These are phyloP conservation scores for Talpa occidentalis DNA, from an alignment of 2,113 vertebrate species.

Conservation along the genomic window DNA sequence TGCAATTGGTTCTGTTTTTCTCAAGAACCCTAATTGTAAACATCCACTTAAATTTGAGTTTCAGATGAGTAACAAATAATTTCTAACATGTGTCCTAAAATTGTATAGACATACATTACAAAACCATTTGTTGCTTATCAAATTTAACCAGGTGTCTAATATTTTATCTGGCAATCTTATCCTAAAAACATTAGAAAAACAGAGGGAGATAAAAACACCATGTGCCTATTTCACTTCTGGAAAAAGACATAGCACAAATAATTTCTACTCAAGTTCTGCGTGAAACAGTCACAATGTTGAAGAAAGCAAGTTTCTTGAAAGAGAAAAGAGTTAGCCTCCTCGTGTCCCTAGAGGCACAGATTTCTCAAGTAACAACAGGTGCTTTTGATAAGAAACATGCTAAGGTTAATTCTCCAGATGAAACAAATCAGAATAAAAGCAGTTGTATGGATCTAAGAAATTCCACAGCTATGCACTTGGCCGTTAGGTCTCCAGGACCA, in stretches of 20 bases:
- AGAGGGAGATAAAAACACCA: not conserved
- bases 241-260: not conserved
- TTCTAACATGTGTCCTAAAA: not conserved
- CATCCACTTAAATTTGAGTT: not conserved
- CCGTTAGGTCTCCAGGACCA: not conserved
- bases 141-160: not conserved
- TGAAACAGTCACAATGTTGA: not conserved
- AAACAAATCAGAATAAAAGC: not conserved
- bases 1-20: too few relatives aligned
- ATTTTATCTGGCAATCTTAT: not conserved
- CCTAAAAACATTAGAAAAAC: not conserved
- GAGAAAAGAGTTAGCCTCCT: not conserved
- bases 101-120: not conserved
- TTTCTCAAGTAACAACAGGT: not conserved
- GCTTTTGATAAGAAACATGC: not conserved
- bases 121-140: not conserved
- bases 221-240: not conserved
- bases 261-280: not conserved
- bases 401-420: constrained; percentile 18
- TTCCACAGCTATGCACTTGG: not conserved
- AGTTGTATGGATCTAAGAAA: not conserved
- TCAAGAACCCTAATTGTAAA: not conserved
- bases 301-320: constrained; percentile 14
- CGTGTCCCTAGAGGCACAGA: not conserved
- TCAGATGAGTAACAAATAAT: not conserved